Conservation (phyloP, 2,113 vertebrate genomes). For the Syrrhaptes paradoxus region DNA sequence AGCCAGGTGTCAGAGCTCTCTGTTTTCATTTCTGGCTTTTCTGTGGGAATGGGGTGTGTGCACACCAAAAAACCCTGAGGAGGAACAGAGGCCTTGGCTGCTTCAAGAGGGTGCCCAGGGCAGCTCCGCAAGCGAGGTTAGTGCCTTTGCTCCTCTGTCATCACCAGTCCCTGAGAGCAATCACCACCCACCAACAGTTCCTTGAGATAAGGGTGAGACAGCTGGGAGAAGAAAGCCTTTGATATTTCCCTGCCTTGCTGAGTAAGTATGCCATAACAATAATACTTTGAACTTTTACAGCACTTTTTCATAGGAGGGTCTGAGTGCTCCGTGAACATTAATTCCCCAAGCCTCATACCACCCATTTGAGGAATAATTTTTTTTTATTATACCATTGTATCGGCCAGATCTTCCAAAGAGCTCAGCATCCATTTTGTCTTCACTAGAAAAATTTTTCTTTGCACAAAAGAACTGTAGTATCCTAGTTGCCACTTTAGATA, state of each 20-base stretch:
- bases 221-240: conserved; percentile 54
- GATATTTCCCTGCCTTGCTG: conserved; percentile 41
- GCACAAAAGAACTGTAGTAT: not conserved
- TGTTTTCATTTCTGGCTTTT: not conserved
- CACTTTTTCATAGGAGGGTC: conserved; percentile 51
- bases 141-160: not conserved
- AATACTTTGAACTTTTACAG: conserved; percentile 53
- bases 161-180: conserved; percentile 21
- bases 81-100: not conserved
- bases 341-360: not conserved
- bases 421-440: not conserved
- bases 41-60: not conserved
- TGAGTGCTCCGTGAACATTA: conserved; percentile 47
- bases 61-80: not conserved
- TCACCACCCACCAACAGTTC: conserved; percentile 51
- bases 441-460: not conserved
- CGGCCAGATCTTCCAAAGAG: not conserved
- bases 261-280: conserved; percentile 55
- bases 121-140: not conserved
- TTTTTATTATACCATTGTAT: not conserved
- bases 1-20: not conserved
- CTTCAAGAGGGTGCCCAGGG: not conserved
- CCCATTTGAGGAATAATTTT: not conserved
- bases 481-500: not conserved
- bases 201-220: conserved; percentile 41